These are phyloP conservation scores for Leucozona laternaria DNA, from an alignment of 2,888 invertebrate genomes.

Conservation along the genomic window DNA sequence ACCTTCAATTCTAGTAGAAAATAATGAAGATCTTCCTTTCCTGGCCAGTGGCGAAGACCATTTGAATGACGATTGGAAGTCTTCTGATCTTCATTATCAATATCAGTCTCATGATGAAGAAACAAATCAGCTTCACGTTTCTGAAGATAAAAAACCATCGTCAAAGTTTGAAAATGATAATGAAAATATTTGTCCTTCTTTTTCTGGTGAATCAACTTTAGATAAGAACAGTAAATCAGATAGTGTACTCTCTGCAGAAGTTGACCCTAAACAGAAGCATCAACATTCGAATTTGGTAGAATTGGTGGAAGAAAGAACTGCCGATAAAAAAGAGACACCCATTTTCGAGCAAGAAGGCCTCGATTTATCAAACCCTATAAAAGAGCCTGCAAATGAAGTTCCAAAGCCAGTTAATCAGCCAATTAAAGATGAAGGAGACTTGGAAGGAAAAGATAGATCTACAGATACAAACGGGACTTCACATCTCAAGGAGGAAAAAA, in stretches of 20 bases:
- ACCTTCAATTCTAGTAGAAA: not conserved
- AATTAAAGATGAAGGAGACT: not conserved
- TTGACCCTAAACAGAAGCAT: not conserved
- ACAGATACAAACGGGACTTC: not conserved
- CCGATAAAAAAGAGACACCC: not conserved
- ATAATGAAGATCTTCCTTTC: not conserved
- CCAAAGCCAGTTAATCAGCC: not conserved
- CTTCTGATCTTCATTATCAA: not conserved
- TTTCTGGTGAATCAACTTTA: not conserved
- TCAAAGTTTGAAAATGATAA: not conserved
- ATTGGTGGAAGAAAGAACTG: not conserved
- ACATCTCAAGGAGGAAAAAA: not conserved
- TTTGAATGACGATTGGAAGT: not conserved
- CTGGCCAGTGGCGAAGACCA: not conserved
- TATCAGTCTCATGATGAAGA: not conserved
- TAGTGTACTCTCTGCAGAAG: not conserved
- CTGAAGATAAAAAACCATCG: not conserved
- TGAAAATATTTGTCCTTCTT: not conserved
- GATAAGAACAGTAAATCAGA: not conserved
- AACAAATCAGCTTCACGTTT: not conserved
- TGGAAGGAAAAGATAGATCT: too few relatives aligned
- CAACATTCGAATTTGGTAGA: not conserved
- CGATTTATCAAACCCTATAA: too few relatives aligned
- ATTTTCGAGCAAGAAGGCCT: not conserved
- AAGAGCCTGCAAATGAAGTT: not conserved